Base-by-base conservation (phyloP, 1,140 invertebrate species). In the Maniola jurtina region DNA sequence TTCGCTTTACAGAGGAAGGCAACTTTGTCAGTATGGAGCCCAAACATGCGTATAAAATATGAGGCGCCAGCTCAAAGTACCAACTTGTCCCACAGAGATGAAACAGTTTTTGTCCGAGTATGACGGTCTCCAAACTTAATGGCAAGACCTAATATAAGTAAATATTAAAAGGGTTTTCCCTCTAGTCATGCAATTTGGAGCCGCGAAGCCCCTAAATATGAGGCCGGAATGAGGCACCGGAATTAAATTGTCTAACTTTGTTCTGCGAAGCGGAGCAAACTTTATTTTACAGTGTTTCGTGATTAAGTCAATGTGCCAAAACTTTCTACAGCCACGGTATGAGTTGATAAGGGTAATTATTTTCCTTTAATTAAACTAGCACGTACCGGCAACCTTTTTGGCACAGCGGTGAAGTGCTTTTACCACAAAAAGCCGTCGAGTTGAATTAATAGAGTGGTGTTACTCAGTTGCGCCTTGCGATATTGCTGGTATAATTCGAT, bases 231-330 rank as follows among this genome's bases (percentile, higher is more conserved):
- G 33, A 40, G 55, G 7, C 42, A 15, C 16, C 54, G 15, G 55
- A 58, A 64, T 64, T 58, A 62, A 62, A 54, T 62, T 62, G 61
- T 62, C 61, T 59, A 50, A 59, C 45, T 65, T 58, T 40, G 35
- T 57, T 40, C 55, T 14, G 10, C 57, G 55, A 38, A 54, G 42
- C 61, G 61, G 34, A 33, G 36, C n/a, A 65, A 59, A 35, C 57
- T 65, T 59, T 54, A 59, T 65, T 65, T 52, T 15, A 60, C 47
- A 45, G 35, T 60, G 34, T 63, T 60, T 45, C 48, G 33, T 48
- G 59, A 50, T 66, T 65, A 58, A 38, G 61, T 54, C 47, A 62
- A 62, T 62, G 61, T 62, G 58, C 25, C 45, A 14, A 38, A 63
- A 61, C 33, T 66, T 57, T 58, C 65, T 65, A 58, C 52, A 56